phyloP scores from a whole-genome alignment of 2,797 vertebrate species.

The Poeciliopsis turneri region DNA sequence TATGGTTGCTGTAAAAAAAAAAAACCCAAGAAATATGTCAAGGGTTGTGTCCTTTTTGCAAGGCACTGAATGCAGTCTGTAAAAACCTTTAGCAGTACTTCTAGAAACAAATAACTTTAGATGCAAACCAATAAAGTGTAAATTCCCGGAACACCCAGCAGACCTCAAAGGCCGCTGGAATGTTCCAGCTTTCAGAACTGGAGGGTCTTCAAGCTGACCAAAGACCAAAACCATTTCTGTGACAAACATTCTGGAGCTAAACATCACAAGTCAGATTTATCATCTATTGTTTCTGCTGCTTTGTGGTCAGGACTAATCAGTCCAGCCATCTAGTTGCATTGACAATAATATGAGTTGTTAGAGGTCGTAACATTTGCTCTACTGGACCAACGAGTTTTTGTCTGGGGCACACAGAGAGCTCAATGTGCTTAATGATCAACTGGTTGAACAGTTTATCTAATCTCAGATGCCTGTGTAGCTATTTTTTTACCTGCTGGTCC shows the following conservation, averaged over 20 bases:
- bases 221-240: slow-evolving; percentile 40
- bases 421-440: slow-evolving; percentile 24
- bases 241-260: slow-evolving; percentile 39
- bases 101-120: slow-evolving; percentile 50
- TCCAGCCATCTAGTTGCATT: slow-evolving; percentile 28
- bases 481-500: slow-evolving; percentile 85
- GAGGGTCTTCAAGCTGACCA: slow-evolving; percentile 21
- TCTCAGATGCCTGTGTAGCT: slow-evolving; percentile 16
- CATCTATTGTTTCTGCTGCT: slow-evolving; percentile 33
- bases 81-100: slow-evolving; percentile 19
- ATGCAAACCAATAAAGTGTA: slow-evolving; percentile 46
- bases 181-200: slow-evolving; percentile 20
- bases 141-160: slow-evolving; percentile 53
- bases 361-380: slow-evolving; percentile 14
- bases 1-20: not conserved
- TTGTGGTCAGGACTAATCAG: slow-evolving; percentile 38
- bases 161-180: slow-evolving; percentile 33
- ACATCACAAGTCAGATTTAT: slow-evolving; percentile 25
- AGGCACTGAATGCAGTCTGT: not conserved
- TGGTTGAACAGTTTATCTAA: slow-evolving; percentile 36
- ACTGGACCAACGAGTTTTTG: not conserved
- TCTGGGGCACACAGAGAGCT: slow-evolving; percentile 10
- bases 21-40: not conserved
- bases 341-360: slow-evolving; percentile 27
- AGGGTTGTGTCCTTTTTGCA: not conserved